Base-by-base conservation (phyloP, 2,113 vertebrate genomes). In the Neoarius graeffei region DNA sequence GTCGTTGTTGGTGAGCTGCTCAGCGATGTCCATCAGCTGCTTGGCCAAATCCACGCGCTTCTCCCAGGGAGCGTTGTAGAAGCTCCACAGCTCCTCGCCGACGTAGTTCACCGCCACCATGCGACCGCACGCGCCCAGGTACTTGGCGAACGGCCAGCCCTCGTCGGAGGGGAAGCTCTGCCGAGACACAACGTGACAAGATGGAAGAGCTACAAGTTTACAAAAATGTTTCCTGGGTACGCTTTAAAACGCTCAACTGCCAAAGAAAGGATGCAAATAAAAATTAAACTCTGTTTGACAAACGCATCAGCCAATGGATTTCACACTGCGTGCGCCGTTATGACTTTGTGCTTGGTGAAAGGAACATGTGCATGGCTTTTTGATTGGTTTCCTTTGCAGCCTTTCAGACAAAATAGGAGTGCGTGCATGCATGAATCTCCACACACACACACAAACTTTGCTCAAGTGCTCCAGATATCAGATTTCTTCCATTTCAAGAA, bases 1-100 rank as follows among this genome's bases (percentile, higher is more conserved):
- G 96, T 99, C 98, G 92, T 99, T 99, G 94, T 99, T 99, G 89
- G 98, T 99, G 91, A 99, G 97, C 93, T 99, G 98, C 92, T 99
- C 98, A 25, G 98, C 98, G 87, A 99, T 99, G 95, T 99, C 98
- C 97, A 99, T 98, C 90, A 99, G 90, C 67, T 99, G 98, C 92
- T 97, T 97, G 35, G 98, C 98, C 90, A 99, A 93, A 93, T 99
- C 98, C 54, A 99, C 97, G 87, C 98, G 95, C 91, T 98, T 99
- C 91, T 97, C 97, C 98, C 98, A 99, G 0, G 98, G 96, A 1
- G 98, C 97, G 87, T 97, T 96, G 90, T 97, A 99, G 93, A 97
- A 99, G 94, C 96, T 98, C 98, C 98, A 99, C 60, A 99, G 96
- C 93, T 99, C 98, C 92, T 99, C 98, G 85, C 98, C 98, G 91